phyloP scores from a whole-genome alignment of 2,797 vertebrate genomes.

The Melanotaenia nigrans region DNA sequence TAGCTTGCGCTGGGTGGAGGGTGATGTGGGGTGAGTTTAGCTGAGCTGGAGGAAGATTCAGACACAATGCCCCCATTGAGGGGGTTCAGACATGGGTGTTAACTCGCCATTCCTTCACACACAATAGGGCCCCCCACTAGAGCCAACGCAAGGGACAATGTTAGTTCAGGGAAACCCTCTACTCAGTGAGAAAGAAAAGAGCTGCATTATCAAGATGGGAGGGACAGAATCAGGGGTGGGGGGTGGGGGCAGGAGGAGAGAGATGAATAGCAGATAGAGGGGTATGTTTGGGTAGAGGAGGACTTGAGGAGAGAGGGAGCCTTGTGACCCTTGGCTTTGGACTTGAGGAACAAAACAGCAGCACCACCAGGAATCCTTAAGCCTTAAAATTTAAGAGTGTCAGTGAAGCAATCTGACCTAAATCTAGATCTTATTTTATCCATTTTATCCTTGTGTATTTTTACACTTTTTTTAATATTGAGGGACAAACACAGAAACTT shows the following conservation, averaged over 20 bases:
- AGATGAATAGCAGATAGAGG: conserved; percentile 60
- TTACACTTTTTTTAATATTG: too few species aligned
- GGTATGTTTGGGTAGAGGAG: conserved; percentile 56
- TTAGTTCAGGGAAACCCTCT: conserved; percentile 80
- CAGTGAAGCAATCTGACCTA: not conserved
- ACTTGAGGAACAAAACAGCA: conserved; percentile 67
- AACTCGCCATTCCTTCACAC: conserved; percentile 82
- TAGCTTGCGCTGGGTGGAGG: conserved; percentile 39
- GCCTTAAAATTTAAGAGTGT: not conserved
- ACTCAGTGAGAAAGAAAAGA: conserved; percentile 76
- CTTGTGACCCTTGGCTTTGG: conserved; percentile 77
- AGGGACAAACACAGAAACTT: not conserved
- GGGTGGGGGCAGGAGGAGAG: conserved; percentile 25
- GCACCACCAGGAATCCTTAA: not conserved
- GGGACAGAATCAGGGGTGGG: conserved; percentile 38
- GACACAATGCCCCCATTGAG: conserved; percentile 87
- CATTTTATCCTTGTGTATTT: too few species aligned
- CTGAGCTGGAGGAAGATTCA: conserved; percentile 78
- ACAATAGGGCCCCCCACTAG: conserved; percentile 82
- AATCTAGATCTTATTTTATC: too few species aligned
- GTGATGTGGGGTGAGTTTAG: conserved; percentile 65
- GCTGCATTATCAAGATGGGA: conserved; percentile 74
- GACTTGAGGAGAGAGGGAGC: conserved; percentile 36
- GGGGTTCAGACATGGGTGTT: conserved; percentile 82
- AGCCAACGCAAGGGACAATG: conserved; percentile 80